phyloP scores from a whole-genome alignment of 2,797 vertebrate genomes.

The Acropternis orthonyx region DNA sequence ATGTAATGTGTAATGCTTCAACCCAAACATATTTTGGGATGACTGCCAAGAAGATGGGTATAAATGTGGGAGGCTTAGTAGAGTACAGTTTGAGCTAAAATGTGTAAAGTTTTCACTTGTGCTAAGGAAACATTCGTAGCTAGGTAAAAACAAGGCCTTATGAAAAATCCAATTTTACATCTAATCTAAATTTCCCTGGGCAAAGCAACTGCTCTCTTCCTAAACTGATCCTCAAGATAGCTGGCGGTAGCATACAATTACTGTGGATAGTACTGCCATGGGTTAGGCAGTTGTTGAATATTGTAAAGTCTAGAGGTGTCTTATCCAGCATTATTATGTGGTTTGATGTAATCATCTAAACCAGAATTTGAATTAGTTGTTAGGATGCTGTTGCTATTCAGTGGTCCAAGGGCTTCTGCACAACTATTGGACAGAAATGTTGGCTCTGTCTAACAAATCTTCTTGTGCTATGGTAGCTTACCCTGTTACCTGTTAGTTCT shows the following conservation, averaged over 20 bases:
- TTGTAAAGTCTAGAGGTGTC: background rate
- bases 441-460: background rate
- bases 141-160: constrained; percentile 66
- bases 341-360: background rate
- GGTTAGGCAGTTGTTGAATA: background rate
- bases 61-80: constrained; percentile 57
- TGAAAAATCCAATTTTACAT: constrained; percentile 62
- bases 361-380: background rate
- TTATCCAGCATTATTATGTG: background rate
- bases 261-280: background rate
- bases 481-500: background rate
- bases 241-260: background rate
- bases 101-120: constrained; percentile 68
- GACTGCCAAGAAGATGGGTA: constrained; percentile 65
- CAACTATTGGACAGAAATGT: background rate
- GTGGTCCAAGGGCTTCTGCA: background rate
- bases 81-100: constrained; percentile 65
- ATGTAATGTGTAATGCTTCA: constrained; percentile 68
- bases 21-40: constrained; percentile 68
- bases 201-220: constrained; percentile 55
- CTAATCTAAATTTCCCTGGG: constrained; percentile 56
- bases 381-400: background rate
- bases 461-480: background rate
- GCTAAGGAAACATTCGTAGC: constrained; percentile 58
- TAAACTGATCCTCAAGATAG: background rate